Base-by-base conservation (phyloP, 1,140 invertebrate genomes). In the Globodera rostochiensis region DNA sequence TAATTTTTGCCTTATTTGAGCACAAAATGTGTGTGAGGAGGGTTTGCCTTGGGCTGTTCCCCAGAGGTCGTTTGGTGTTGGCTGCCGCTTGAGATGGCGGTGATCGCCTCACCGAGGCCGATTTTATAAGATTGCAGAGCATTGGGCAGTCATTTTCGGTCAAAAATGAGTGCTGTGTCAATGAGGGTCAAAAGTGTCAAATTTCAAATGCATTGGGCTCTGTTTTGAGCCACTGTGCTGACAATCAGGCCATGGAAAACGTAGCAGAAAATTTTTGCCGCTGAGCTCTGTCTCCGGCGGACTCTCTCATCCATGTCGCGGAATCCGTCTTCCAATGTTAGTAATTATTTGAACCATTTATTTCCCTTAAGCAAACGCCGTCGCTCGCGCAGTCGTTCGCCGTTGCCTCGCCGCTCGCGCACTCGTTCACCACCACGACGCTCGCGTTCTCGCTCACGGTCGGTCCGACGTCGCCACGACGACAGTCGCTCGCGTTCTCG, bases 341-440 rank as follows among this genome's bases (percentile, higher is more conserved):
- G 11, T 15, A 60, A 15, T 5, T 11, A 60, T 15, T 15, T 60
- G 57, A 60, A 36, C 36, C 36, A 60, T 15, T 75, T 57, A 60
- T 15, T 75, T 57, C 45, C n/a, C 36, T n/a, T 74, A 19, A 36
- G 3, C 69, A 78, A 46, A 36, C 76, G 76, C 21, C 76, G 76
- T 70, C 76, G 76, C 9, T 78, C 76, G 5, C 76, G 76, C 25
- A 69, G 64, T 47, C 76, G 76, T 69, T 78, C 76, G 46, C 69
- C 79, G 6, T 60, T 60, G 57, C 80, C 50, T 47, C 50, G 66
- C 50, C 81, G 81, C 19, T 82, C 81, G 9, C 81, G 81, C 15
- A 82, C 81, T 73, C 79, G 81, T 13, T 82, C 81, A 67, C 81
- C 81, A 57, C 80, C 80, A 15, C 76, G 57, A 11, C 79, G 79